phyloP scores from a whole-genome alignment of 2,888 invertebrate species.

The Heteromurus nitidus region DNA sequence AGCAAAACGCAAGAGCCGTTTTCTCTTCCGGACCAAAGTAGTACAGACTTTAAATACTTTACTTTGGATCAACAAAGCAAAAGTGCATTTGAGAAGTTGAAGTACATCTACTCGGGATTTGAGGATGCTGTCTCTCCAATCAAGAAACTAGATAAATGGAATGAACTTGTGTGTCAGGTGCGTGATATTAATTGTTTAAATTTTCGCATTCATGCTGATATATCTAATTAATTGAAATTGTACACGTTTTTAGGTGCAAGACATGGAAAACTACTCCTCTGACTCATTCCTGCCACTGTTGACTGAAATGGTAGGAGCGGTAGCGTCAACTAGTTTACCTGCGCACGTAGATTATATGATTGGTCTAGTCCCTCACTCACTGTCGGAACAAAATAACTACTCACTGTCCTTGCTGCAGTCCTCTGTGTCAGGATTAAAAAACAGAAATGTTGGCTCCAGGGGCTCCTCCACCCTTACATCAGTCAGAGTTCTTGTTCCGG shows the following conservation, averaged over 20 bases:
- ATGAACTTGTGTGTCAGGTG: constrained; percentile 73
- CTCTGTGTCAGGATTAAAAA: constrained; percentile 79
- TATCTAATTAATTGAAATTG: not conserved
- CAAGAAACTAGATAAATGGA: constrained; percentile 72
- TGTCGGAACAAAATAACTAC: constrained; percentile 95
- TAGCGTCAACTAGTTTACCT: constrained; percentile 67
- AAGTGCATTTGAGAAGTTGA: constrained; percentile 63
- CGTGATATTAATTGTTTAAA: constrained; percentile 8
- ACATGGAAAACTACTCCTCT: constrained; percentile 81
- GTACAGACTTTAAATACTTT: constrained; percentile 45
- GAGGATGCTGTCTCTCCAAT: constrained; percentile 71
- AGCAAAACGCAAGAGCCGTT: constrained; percentile 77
- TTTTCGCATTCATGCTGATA: constrained; percentile 9
- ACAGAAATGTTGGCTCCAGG: constrained; percentile 66
- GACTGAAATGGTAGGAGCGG: constrained; percentile 77
- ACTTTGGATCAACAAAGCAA: constrained; percentile 61
- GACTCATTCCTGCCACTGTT: constrained; percentile 94
- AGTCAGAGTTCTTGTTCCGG: constrained; percentile 85
- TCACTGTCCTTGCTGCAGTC: constrained; percentile 95
- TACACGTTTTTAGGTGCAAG: constrained; percentile 80
- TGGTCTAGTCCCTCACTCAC: constrained; percentile 90
- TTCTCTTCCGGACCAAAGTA: constrained; percentile 71
- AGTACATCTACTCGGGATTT: constrained; percentile 69
- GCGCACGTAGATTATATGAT: constrained; percentile 94
- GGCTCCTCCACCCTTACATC: constrained; percentile 71